Evolutionary conservation across 2,888 invertebrate genomes (phyloP), one percentile per base, ranked within the genome.

Genomic region (Sisyra terminalis): DNA sequence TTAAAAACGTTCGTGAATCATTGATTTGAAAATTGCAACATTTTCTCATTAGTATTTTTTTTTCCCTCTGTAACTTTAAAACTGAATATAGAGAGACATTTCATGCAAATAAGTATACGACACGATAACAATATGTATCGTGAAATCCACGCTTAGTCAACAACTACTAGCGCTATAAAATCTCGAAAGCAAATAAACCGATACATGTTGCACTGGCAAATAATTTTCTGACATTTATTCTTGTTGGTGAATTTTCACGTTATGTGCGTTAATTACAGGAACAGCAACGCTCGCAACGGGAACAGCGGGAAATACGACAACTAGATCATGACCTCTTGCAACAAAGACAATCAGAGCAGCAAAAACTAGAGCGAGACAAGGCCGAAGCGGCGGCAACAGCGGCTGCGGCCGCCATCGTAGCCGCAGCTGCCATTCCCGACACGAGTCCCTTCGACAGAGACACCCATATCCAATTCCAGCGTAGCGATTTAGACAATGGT

Each of bases 261-360:
- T 34, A 2, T 17, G n/a, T 10, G 17, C 18, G 13, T 38, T 38
- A 38, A 51, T 50, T 54, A 36, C 51, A 63, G 61, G 59, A 63
- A 49, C 60, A 73, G 63, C 70, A 70, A 52, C 69, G 72, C 49
- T 65, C 68, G 50, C 67, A 68, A 45, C 66, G 73, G 52, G 73
- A 73, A 30, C 63, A 72, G 54, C 73, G 71, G 55, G 71, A 73
- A 53, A 69, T 72, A 44, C 60, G 71, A 40, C 63, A 71, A 51
- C 56, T 74, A 47, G 74, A 74, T 53, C 67, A 70, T 55, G 71
- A 73, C 47, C 62, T 75, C 24, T 61, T 74, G 14, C 72, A 73
- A 47, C 75, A 75, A 55, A 61, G 75, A 41, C 73, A 73, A 38
- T 71, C 72, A 30, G 73, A 73, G 53, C 52, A 61, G 47, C 72